Evolutionary conservation across 1,140 invertebrate species (phyloP), one percentile per base, ranked within the genome.

Genomic region (Drosophila auraria): DNA sequence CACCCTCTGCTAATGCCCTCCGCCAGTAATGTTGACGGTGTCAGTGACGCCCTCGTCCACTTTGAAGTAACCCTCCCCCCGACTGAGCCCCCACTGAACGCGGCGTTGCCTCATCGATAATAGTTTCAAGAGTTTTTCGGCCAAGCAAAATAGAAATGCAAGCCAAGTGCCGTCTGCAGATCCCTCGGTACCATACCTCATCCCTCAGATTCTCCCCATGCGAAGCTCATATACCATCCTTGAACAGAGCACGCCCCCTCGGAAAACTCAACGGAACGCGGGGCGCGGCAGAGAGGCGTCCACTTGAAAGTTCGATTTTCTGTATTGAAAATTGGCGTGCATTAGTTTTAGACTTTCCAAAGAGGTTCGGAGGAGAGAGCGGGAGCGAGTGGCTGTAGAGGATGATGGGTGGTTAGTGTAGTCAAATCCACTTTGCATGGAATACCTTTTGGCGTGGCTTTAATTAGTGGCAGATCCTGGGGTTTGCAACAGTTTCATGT

Each of bases 291-390:
- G 63, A 40, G 68, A 33, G 73, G 76, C 68, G 70, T 49, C 80
- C 83, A 80, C 83, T 87, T 87, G 71, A 87, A 87, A 83, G 83
- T 87, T 87, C 83, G 83, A 87, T 87, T 87, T 87, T 87, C 79
- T 87, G 71, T 83, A 87, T 87, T 87, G 66, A 87, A 87, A 82
- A 87, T 87, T 87, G 82, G 82, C 82, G 78, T 86, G 82, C 74
- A 86, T 81, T 81, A 84, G 54, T 81, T 84, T 65, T 68, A 72
- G 66, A 61, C 62, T 44, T 68, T 53, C 12, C 20, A 42, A 57
- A 70, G 70, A 53, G 60, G n/a, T 38, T 42, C 36, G 7, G 7
- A 15, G 17, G 17, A 47, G 11, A 51, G 57, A 50, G 2, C 14
- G 15, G n/a, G 61, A 42, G 36, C 1, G 30, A 40, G 58, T 38